Conservation (phyloP, 2,797 vertebrate species). For the Pangasius macronema region DNA sequence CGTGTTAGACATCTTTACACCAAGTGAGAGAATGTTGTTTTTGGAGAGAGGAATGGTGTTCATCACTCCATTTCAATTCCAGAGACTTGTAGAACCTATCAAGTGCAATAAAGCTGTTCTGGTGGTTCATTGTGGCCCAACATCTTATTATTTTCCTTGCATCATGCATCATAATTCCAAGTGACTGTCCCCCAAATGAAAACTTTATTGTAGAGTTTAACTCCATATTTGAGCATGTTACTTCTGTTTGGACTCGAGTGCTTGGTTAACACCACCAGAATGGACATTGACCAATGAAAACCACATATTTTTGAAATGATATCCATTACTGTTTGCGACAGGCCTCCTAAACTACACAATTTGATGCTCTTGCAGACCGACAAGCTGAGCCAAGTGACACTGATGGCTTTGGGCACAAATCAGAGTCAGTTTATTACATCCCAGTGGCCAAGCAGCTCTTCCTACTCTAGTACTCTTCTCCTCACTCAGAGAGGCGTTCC, state of each 20-base stretch:
- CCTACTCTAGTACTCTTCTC: slow-evolving; percentile 48
- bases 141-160: background rate
- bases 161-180: background rate
- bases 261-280: slow-evolving; percentile 67
- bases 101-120: background rate
- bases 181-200: background rate
- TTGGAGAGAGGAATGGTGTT: background rate
- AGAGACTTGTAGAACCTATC: background rate
- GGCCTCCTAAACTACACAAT: slow-evolving; percentile 75
- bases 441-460: slow-evolving; percentile 62
- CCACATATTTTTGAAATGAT: slow-evolving; percentile 82
- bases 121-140: background rate
- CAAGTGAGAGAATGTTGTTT: background rate
- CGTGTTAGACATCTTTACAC: background rate
- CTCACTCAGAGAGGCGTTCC: slow-evolving; percentile 42
- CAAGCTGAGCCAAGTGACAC: slow-evolving; percentile 80
- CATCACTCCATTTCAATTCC: background rate
- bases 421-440: slow-evolving; percentile 87
- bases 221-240: slow-evolving; percentile 71
- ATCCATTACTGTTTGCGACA: slow-evolving; percentile 93
- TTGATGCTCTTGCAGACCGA: slow-evolving; percentile 82
- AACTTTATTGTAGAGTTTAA: slow-evolving; percentile 66
- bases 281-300: slow-evolving; percentile 67
- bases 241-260: slow-evolving; percentile 48
- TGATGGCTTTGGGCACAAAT: slow-evolving; percentile 91